Evolutionary conservation across 2,113 vertebrate genomes (phyloP), one percentile per base, ranked within the genome.

Genomic region (Rattus rattus): DNA sequence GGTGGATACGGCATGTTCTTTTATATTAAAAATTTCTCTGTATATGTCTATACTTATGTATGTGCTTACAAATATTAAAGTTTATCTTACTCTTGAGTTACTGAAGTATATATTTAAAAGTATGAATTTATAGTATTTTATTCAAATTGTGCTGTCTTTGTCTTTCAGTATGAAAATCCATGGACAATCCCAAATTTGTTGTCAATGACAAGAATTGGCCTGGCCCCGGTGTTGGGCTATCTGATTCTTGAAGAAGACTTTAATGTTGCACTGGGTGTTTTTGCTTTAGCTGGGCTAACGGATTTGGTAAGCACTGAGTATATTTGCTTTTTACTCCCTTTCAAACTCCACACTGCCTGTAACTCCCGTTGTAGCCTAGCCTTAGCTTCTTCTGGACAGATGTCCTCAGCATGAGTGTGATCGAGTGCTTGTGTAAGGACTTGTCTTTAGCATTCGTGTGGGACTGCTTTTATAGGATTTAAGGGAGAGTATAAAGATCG

Each of bases 101-200:
- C 43, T 86, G 2, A 67, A 28, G 43, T 79, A 2, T 92, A 77
- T 69, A 39, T 95, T 90, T 75, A 16, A 20, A 85, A 63, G 16
- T 26, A 67, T 87, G 73, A 90, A 77, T 81, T 76, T 88, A 39
- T 70, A 70, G 63, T 89, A 76, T 97, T 95, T 91, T 88, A 97
- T 92, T 98, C 75, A 92, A 91, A 88, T 67, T 5, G 59, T 95
- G 8, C 49, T 36, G 6, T 95, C 52, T 94, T 89, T 97, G 56
- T 98, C 1, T 98, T 93, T 96, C 96, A 99, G 99, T 99, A 99
- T 98, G 99, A 99, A 98, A 99, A 99, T 97, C 99, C 99, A 0
- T 99, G 99, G 99, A 99, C 99, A 2, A 98, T 99, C 97, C 99
- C 99, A 52, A 99, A 99, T 90, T 98, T 99, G 88, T 98, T 99